Evolutionary conservation across 2,113 vertebrate genomes (phyloP).

Genomic region (Chloebia gouldiae): DNA sequence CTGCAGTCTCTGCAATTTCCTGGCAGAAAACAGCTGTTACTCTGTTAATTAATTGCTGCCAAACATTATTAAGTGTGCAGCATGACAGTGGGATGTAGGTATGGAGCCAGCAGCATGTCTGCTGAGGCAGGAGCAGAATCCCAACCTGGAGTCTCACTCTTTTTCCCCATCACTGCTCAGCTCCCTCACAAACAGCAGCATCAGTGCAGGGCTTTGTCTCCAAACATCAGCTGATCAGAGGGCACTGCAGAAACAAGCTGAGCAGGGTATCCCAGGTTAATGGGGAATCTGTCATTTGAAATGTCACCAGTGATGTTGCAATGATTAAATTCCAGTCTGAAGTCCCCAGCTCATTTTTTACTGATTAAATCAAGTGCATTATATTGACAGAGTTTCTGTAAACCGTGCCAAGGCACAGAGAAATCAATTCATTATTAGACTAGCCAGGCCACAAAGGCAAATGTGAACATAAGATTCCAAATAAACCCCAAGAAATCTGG

Average conservation of each 20-base stretch:
- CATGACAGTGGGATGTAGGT: fast-evolving
- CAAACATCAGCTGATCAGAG: neutral
- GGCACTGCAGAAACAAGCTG: neutral
- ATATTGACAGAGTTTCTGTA: neutral
- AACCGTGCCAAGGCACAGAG: neutral
- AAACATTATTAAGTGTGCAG: neutral
- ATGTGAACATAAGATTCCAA: neutral
- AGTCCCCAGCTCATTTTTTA: neutral
- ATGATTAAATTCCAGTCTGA: neutral
- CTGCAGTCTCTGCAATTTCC: neutral
- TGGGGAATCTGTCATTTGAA: constrained; percentile 7
- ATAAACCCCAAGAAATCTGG: neutral
- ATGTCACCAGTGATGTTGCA: neutral
- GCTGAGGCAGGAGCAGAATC: neutral
- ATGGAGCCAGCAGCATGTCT: fast-evolving
- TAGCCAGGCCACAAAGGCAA: neutral
- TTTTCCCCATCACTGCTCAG: neutral
- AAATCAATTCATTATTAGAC: constrained; percentile 14
- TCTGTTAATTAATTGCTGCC: neutral
- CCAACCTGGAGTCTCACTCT: fast-evolving
- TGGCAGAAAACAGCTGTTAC: neutral
- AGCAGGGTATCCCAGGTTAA: neutral
- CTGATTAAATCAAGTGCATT: neutral
- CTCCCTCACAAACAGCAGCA: neutral
- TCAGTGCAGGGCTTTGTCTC: neutral